A percentile compares a stretch with the other conserved stretches of the same genome.
Conservation (phyloP, 2,888 invertebrate genomes). For the Ormia ochracea region DNA sequence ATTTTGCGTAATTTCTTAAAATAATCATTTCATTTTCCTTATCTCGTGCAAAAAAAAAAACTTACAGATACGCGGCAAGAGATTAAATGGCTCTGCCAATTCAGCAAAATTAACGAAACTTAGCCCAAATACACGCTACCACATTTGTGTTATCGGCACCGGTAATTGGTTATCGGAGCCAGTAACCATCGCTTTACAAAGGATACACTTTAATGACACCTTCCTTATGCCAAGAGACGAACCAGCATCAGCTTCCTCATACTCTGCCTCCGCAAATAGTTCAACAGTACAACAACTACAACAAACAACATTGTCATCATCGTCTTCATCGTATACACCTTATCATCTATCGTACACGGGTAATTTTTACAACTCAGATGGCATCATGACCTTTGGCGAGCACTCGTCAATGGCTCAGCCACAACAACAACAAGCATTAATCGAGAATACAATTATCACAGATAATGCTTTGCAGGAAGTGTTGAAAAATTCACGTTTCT, state of each 20-base stretch:
- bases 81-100: constrained; percentile 84
- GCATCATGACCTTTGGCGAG: constrained; percentile 60
- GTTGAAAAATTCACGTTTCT: constrained; percentile 84
- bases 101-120: constrained; percentile 86
- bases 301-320: constrained; percentile 26
- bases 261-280: constrained; percentile 30
- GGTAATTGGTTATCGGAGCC: constrained; percentile 83
- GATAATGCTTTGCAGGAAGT: constrained; percentile 78
- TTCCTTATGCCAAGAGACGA: constrained; percentile 66
- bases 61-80: constrained; percentile 84
- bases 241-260: constrained; percentile 58
- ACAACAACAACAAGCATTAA: constrained; percentile 67
- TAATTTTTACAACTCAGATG: constrained; percentile 53
- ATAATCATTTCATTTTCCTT: not conserved
- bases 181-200: constrained; percentile 72
- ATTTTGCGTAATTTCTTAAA: constrained; percentile 22
- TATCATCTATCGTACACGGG: constrained; percentile 57
- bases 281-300: constrained; percentile 10
- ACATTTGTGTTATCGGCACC: constrained; percentile 91
- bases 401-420: constrained; percentile 62
- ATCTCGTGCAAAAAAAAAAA: not conserved
- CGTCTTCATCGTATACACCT: constrained; percentile 44
- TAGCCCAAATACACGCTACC: constrained; percentile 87
- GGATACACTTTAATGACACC: constrained; percentile 73
- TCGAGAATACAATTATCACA: constrained; percentile 80